phyloP scores from a whole-genome alignment of 2,797 vertebrate species.

The Nannoperca australis region DNA sequence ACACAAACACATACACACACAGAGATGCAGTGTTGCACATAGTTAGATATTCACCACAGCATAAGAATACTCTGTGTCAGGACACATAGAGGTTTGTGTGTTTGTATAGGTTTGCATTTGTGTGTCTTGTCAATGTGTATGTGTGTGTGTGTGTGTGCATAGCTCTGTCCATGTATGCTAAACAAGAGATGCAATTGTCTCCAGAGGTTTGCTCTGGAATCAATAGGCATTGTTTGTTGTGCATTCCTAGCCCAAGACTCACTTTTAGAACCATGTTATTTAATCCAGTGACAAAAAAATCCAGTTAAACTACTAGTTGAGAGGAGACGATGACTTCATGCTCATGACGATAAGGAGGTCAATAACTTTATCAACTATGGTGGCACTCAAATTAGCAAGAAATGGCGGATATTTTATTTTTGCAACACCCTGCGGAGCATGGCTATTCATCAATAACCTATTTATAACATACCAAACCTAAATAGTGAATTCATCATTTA shows the following conservation, averaged over 20 bases:
- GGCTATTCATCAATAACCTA: neutral
- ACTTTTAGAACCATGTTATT: constrained; percentile 60
- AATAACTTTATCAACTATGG: constrained; percentile 12
- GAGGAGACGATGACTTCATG: constrained; percentile 30
- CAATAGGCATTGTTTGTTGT: constrained; percentile 80
- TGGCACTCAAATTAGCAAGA: constrained; percentile 16
- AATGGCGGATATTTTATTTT: constrained; percentile 4
- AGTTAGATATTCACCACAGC: constrained; percentile 66
- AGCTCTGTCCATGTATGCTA: constrained; percentile 64
- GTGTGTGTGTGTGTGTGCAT: constrained; percentile 47
- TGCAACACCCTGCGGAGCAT: neutral
- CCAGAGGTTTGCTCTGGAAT: constrained; percentile 74
- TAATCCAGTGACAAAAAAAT: constrained; percentile 58
- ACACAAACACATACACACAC: constrained; percentile 43
- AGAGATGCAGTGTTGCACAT: constrained; percentile 67
- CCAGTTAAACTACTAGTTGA: constrained; percentile 46
- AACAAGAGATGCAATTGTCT: constrained; percentile 82
- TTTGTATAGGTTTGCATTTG: constrained; percentile 71
- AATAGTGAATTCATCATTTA: neutral
- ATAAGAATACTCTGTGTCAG: constrained; percentile 67
- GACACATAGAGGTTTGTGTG: constrained; percentile 70
- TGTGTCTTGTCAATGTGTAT: constrained; percentile 38
- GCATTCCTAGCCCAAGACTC: constrained; percentile 59
- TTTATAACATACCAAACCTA: neutral
- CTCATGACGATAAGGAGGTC: neutral